Percentiles rank a stretch among this genome's conserved stretches.
Evolutionary conservation across 2,797 vertebrate species (phyloP).

Genomic region (Amblyopsis hoosieri): DNA sequence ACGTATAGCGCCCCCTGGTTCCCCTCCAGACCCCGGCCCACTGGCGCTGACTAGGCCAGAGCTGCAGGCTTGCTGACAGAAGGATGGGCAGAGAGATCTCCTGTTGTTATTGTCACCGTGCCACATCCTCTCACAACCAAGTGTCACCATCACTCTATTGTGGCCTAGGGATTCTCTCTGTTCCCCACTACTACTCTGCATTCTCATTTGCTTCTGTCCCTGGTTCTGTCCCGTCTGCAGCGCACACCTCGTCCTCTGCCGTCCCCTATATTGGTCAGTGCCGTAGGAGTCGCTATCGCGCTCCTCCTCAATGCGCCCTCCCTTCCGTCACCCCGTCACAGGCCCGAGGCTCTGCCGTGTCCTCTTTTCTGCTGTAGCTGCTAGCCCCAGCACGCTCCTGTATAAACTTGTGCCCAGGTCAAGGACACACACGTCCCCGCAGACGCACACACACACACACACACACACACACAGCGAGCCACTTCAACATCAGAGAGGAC

Average conservation of each 20-base stretch:
- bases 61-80: constrained; percentile 1
- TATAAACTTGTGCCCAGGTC: constrained; percentile 30
- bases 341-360: constrained; percentile 41
- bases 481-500: constrained; percentile 49
- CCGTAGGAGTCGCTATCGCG: constrained; percentile 50
- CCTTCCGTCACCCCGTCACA: constrained; percentile 25
- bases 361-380: constrained; percentile 36
- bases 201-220: constrained; percentile 25
- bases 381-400: constrained; percentile 4
- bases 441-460: constrained; percentile 19
- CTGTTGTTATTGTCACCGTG: constrained; percentile 65
- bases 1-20: constrained; percentile 6
- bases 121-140: constrained; percentile 55
- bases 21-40: constrained; percentile 12
- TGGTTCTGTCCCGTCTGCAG: constrained; percentile 12
- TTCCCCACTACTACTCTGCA: constrained; percentile 54
- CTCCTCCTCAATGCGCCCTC: constrained; percentile 31
- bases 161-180: constrained; percentile 58
- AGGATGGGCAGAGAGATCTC: constrained; percentile 22
- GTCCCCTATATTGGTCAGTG: constrained; percentile 22
- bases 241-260: neutral
- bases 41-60: constrained; percentile 31
- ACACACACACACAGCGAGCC: constrained; percentile 30
- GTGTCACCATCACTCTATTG: constrained; percentile 59
- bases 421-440: constrained; percentile 49